Evolutionary conservation across 35 echinoderm and acorn worm species (phyloP).

Genomic region (Lytechinus pictus): DNA sequence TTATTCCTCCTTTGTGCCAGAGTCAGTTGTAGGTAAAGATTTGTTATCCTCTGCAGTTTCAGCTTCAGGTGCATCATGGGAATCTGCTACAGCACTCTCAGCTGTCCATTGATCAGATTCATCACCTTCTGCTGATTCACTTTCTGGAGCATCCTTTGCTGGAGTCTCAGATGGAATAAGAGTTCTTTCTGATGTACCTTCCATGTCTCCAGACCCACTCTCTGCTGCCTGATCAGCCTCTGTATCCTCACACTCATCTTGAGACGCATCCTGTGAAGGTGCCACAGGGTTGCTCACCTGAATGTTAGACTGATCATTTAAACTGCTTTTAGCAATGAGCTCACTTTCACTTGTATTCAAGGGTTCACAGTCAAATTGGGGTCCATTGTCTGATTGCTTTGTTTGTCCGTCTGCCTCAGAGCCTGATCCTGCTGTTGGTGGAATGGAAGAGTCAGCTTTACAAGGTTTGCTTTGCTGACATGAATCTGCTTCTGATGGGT

Average conservation of each 20-base stretch:
- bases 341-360: neutral
- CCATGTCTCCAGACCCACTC: neutral
- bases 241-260: slow-evolving; percentile 38
- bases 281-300: neutral
- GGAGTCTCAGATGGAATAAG: neutral
- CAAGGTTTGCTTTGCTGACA: slow-evolving; percentile 6
- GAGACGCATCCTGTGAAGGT: neutral
- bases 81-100: neutral
- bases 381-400: neutral
- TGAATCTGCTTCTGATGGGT: slow-evolving; percentile 36
- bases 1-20: slow-evolving; percentile 37
- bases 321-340: neutral
- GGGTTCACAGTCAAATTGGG: neutral
- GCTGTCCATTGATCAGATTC: neutral
- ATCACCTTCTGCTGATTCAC: slow-evolving; percentile 16
- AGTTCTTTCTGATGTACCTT: slow-evolving; percentile 23
- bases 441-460: neutral
- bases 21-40: neutral
- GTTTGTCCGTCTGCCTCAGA: slow-evolving; percentile 29
- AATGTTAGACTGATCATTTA: neutral
- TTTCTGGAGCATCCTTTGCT: neutral
- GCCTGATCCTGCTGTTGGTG: neutral
- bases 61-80: slow-evolving; percentile 46
- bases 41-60: neutral
- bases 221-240: slow-evolving; percentile 47